phyloP scores from a whole-genome alignment of 2,113 vertebrate species.

The Triplophysa tibetana region DNA sequence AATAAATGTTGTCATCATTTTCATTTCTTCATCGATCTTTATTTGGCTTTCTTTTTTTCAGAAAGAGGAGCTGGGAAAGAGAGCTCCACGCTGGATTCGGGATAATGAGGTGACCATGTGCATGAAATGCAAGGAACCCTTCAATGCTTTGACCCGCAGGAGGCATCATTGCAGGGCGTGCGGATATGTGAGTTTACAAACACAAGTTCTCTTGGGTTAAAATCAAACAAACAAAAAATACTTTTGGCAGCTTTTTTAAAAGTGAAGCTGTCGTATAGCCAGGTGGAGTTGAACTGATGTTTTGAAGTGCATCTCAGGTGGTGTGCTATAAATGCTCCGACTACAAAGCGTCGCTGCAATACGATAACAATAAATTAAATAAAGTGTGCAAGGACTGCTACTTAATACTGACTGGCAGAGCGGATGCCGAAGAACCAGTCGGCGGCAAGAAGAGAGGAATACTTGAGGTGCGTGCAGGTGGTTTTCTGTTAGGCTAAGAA shows the following conservation, averaged over 20 bases:
- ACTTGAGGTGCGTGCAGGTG: slow-evolving; percentile 75
- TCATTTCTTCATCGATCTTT: too few relatives aligned
- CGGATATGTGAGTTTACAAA: slow-evolving; percentile 80
- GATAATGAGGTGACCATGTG: slow-evolving; percentile 94
- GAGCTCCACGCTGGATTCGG: slow-evolving; percentile 91
- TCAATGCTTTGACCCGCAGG: slow-evolving; percentile 86
- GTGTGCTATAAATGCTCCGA: slow-evolving; percentile 97
- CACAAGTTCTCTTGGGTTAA: not conserved
- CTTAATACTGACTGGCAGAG: slow-evolving; percentile 76
- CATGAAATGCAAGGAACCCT: slow-evolving; percentile 91
- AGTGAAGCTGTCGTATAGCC: too few relatives aligned
- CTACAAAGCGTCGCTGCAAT: slow-evolving; percentile 85
- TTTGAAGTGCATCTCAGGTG: slow-evolving; percentile 73
- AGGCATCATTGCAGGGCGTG: slow-evolving; percentile 92
- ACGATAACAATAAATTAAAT: slow-evolving; percentile 85
- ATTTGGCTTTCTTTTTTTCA: slow-evolving; percentile 52
- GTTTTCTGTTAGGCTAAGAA: not conserved
- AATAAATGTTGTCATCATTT: too few relatives aligned
- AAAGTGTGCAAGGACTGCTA: slow-evolving; percentile 93
- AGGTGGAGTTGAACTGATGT: not conserved
- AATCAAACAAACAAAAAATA: not conserved
- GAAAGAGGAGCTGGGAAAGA: slow-evolving; percentile 84
- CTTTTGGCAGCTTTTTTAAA: too few relatives aligned
- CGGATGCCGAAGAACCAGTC: slow-evolving; percentile 77
- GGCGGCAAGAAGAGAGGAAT: slow-evolving; percentile 74